Conservation (phyloP, 2,888 invertebrate genomes). For the Phyllotreta striolata region DNA sequence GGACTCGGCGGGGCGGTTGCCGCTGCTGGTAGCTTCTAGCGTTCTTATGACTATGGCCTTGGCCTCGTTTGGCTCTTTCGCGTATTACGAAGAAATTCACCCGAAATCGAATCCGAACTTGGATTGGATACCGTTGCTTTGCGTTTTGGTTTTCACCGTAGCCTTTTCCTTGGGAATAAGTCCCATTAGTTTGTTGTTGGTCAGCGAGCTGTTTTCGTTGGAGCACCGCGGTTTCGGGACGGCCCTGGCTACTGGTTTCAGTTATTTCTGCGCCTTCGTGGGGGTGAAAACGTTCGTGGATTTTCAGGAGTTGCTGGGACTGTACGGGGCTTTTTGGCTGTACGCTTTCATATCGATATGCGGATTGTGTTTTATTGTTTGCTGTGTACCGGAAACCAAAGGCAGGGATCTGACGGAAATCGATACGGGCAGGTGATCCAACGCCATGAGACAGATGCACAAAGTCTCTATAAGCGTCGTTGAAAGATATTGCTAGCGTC, state of each 20-base stretch:
- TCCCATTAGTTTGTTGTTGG: constrained; percentile 86
- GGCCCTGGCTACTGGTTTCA: constrained; percentile 85
- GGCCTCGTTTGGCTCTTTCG: constrained; percentile 84
- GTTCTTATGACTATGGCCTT: constrained; percentile 87
- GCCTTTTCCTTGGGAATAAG: constrained; percentile 89
- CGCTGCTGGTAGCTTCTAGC: constrained; percentile 83
- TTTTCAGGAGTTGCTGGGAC: constrained; percentile 76
- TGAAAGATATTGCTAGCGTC: constrained; percentile 52
- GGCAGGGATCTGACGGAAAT: constrained; percentile 90
- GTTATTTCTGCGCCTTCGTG: constrained; percentile 86
- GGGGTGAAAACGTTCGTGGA: constrained; percentile 88
- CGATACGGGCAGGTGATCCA: constrained; percentile 66
- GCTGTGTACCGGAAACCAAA: constrained; percentile 90
- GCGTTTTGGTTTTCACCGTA: constrained; percentile 83
- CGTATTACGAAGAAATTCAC: constrained; percentile 79
- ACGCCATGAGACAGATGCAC: constrained; percentile 46
- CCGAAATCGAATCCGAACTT: constrained; percentile 64
- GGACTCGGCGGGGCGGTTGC: constrained; percentile 85
- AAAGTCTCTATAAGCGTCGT: constrained; percentile 54
- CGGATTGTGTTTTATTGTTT: constrained; percentile 84
- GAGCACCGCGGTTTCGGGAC: constrained; percentile 87
- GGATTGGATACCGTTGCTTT: constrained; percentile 85
- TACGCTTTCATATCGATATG: constrained; percentile 84
- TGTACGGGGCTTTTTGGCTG: constrained; percentile 88
- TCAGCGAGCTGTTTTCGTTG: constrained; percentile 83